Evolutionary conservation across 2,888 invertebrate species (phyloP).

Genomic region (Papilio demoleus): DNA sequence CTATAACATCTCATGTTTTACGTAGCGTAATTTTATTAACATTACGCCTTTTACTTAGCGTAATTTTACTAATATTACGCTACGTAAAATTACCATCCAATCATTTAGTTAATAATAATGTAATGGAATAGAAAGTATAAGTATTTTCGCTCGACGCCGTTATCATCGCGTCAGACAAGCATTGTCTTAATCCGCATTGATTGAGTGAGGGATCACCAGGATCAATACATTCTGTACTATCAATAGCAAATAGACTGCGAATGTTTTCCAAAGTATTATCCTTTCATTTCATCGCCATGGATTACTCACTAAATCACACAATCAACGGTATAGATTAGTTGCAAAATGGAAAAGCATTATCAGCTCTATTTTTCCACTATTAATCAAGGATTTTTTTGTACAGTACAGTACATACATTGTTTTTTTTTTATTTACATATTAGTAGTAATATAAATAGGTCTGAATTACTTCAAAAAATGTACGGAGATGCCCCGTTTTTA

Average conservation of each 20-base stretch:
- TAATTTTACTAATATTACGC: too few species aligned
- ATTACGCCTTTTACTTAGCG: too few species aligned
- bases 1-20: too few species aligned
- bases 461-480: too few species aligned
- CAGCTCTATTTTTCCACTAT: neutral
- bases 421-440: neutral
- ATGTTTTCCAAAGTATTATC: constrained; percentile 19
- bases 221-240: constrained; percentile 20
- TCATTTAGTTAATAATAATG: too few species aligned
- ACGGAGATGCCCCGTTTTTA: too few species aligned
- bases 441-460: too few species aligned
- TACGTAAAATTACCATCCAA: too few species aligned
- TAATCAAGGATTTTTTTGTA: neutral
- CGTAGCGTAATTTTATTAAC: too few species aligned
- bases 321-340: constrained; percentile 23
- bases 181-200: constrained; percentile 30
- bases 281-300: constrained; percentile 26
- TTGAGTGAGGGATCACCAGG: constrained; percentile 29
- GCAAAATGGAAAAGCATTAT: neutral
- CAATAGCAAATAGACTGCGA: constrained; percentile 21
- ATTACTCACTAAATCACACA: constrained; percentile 25
- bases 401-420: neutral
- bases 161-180: constrained; percentile 14
- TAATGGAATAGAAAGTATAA: neutral
- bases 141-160: constrained; percentile 2